Evolutionary conservation across 1,140 invertebrate species (phyloP).

Genomic region (Riptortus pedestris): DNA sequence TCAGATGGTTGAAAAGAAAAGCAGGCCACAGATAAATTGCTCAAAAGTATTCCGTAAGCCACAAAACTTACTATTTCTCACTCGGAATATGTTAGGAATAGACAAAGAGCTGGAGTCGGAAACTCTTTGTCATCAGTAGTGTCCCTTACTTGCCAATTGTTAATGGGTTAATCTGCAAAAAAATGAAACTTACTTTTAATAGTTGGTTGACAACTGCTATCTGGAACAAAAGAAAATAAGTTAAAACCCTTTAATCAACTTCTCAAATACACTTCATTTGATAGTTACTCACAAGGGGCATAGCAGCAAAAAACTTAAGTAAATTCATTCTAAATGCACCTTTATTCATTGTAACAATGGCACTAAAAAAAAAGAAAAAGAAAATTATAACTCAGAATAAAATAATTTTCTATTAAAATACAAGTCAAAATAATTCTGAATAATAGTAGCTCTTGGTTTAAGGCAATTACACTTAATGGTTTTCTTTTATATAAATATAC

Average conservation of each 20-base stretch:
- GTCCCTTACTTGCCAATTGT: too few species aligned
- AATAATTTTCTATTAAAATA: too few species aligned
- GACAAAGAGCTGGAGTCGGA: background rate
- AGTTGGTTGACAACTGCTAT: conserved; percentile 85
- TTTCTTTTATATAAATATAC: too few species aligned
- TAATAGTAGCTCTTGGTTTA: too few species aligned
- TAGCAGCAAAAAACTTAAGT: conserved; percentile 61
- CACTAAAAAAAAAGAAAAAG: conserved; percentile 48
- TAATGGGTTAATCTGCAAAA: background rate
- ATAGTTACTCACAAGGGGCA: conserved; percentile 62
- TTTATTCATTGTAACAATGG: conserved; percentile 81
- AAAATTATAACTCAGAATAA: background rate
- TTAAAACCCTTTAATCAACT: conserved; percentile 19
- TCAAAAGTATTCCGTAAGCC: too few species aligned
- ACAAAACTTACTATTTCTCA: too few species aligned
- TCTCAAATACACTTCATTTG: conserved; percentile 26
- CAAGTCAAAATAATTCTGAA: too few species aligned
- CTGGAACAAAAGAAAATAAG: conserved; percentile 41
- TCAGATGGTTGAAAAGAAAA: conserved; percentile 31
- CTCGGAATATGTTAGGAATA: background rate
- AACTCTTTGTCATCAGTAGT: too few species aligned
- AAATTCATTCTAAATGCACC: conserved; percentile 63
- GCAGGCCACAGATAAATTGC: conserved; percentile 1
- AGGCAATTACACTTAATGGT: too few species aligned
- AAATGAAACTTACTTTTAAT: conserved; percentile 51